Percentiles rank a stretch among this genome's conserved stretches.
Evolutionary conservation across 2,888 invertebrate genomes (phyloP).

Genomic region (Hofmannophila pseudospretella): DNA sequence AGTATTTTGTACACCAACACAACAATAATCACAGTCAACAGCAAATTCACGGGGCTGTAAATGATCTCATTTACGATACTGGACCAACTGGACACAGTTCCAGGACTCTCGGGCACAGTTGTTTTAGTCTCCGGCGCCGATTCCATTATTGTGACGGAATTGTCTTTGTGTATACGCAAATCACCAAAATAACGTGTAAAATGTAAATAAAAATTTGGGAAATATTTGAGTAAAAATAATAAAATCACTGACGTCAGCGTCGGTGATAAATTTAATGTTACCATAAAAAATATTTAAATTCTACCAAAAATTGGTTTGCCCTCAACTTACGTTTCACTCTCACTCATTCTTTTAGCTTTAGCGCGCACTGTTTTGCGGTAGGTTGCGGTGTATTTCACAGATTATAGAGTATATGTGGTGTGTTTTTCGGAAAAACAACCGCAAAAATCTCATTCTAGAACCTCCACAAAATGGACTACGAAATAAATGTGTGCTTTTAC

Average conservation of each 20-base stretch:
- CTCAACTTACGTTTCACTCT: too few species aligned
- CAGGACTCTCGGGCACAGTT: conserved; percentile 33
- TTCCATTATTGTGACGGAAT: conserved; percentile 39
- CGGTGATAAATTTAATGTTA: conserved; percentile 9
- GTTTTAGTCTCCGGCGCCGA: conserved; percentile 48
- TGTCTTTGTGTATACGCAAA: background rate
- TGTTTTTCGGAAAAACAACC: too few species aligned
- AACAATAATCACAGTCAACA: conserved; percentile 79
- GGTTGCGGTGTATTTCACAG: too few species aligned
- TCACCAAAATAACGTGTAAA: conserved; percentile 11
- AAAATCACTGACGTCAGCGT: conserved; percentile 53
- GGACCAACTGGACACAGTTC: conserved; percentile 37
- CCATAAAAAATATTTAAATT: background rate
- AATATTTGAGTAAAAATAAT: conserved; percentile 31
- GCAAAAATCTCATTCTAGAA: too few species aligned
- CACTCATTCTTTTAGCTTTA: too few species aligned
- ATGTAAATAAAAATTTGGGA: too few species aligned
- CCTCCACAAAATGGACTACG: too few species aligned
- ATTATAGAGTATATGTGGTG: too few species aligned
- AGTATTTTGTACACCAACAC: conserved; percentile 83
- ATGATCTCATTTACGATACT: conserved; percentile 71
- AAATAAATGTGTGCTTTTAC: too few species aligned
- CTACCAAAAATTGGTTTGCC: background rate
- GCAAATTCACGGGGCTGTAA: conserved; percentile 81
- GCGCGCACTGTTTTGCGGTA: too few species aligned